Evolutionary conservation across 2,888 invertebrate species (phyloP).

Genomic region (Hemithea aestivaria): DNA sequence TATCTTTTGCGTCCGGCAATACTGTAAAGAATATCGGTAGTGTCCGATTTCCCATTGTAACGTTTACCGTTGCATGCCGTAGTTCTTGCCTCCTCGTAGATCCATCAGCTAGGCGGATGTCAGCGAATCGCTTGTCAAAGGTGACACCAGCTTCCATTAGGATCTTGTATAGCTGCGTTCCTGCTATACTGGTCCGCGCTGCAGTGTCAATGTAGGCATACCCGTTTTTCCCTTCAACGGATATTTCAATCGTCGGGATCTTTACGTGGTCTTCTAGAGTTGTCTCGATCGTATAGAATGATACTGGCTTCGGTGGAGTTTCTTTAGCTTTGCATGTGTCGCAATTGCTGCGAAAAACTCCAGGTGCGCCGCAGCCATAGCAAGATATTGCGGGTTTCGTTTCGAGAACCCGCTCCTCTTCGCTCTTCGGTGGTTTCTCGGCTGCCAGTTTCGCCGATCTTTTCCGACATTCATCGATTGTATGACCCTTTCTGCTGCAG

Average conservation of each 20-base stretch:
- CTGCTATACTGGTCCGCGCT: conserved; percentile 2
- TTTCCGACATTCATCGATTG: background rate
- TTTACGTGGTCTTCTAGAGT: too few species aligned
- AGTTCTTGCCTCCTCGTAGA: background rate
- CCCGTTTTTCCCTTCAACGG: too few species aligned
- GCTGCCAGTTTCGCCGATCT: conserved; percentile 1
- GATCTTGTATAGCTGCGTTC: background rate
- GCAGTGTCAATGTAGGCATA: conserved; percentile 1
- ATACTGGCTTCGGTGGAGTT: conserved; percentile 1
- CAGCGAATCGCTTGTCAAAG: background rate
- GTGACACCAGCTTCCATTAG: background rate
- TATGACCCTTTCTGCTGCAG: conserved; percentile 2
- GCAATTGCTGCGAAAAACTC: conserved; percentile 2
- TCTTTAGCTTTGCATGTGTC: conserved; percentile 3
- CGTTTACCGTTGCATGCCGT: background rate
- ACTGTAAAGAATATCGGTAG: conserved; percentile 1
- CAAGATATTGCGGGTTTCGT: too few species aligned
- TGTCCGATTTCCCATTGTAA: background rate
- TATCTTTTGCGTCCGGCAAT: conserved; percentile 1
- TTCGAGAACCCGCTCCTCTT: conserved; percentile 3
- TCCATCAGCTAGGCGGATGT: background rate
- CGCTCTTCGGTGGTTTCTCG: conserved; percentile 1
- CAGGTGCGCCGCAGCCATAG: conserved; percentile 4
- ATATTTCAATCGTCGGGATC: too few species aligned
- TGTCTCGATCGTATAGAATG: conserved; percentile 1